Percentiles rank a stretch among this genome's conserved stretches.
These are phyloP conservation scores for Morelia viridis DNA, from an alignment of 2,797 vertebrate genomes.

Conservation along the genomic window DNA sequence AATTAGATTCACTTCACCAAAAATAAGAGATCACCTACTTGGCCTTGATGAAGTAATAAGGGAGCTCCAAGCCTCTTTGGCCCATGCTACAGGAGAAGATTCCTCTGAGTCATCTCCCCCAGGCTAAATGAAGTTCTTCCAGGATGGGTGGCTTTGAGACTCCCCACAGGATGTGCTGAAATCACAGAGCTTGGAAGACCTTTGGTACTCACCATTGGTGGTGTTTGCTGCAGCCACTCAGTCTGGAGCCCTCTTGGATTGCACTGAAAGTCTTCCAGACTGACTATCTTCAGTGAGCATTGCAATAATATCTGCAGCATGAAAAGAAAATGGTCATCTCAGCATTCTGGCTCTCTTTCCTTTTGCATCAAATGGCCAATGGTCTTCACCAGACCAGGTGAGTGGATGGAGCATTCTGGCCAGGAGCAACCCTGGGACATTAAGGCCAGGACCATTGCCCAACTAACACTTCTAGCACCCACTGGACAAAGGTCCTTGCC, in stretches of 20 bases:
- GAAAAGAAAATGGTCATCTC: background rate
- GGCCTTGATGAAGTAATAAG: background rate
- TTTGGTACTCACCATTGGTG: background rate
- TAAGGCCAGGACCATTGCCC: background rate
- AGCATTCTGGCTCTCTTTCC: background rate
- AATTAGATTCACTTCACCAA: background rate
- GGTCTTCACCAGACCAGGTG: background rate
- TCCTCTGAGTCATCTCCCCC: background rate
- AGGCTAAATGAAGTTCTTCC: background rate
- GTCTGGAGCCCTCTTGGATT: background rate
- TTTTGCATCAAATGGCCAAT: background rate
- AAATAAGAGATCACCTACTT: background rate
- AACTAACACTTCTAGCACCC: background rate
- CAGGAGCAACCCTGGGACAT: background rate
- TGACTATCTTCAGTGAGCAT: background rate
- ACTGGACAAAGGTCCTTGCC: no score
- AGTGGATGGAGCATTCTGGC: background rate
- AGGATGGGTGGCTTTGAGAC: background rate
- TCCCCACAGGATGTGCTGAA: background rate
- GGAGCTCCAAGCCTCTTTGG: background rate
- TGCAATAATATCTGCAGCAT: background rate
- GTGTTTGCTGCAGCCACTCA: background rate
- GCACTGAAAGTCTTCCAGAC: background rate
- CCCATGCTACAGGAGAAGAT: background rate
- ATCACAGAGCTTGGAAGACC: background rate